These are phyloP conservation scores for Opisthocomus hoazin DNA, from an alignment of 2,113 vertebrate genomes.

Conservation along the genomic window DNA sequence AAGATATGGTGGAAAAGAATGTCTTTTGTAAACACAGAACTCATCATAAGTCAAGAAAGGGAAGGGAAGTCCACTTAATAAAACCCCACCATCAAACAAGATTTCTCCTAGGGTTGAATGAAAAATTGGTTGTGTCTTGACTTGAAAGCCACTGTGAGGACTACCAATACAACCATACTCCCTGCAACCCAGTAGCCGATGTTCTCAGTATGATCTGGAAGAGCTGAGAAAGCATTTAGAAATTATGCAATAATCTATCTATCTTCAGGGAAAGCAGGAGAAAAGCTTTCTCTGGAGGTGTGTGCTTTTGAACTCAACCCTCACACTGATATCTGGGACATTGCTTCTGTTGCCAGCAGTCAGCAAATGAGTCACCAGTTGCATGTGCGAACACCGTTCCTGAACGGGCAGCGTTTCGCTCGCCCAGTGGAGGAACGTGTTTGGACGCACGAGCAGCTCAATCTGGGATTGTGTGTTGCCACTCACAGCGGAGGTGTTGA, in stretches of 20 bases:
- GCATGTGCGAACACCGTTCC: rapidly evolving
- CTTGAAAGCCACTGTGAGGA: background rate
- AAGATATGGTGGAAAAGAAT: too few species aligned
- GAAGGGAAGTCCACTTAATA: background rate
- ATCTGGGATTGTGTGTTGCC: background rate
- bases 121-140: background rate
- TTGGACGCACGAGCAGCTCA: background rate
- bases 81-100: background rate
- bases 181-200: background rate
- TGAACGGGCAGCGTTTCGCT: rapidly evolving
- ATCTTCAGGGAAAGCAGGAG: background rate
- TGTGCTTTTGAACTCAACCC: background rate
- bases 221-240: background rate
- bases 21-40: background rate
- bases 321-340: background rate
- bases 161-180: background rate
- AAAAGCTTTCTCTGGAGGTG: background rate
- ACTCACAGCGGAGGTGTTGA: background rate
- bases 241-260: background rate
- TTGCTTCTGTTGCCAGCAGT: background rate
- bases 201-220: background rate
- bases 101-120: background rate
- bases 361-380: background rate
- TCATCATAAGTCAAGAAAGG: background rate
- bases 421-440: background rate